Conservation (phyloP, 23 tunicate genomes). For the Oikopleura dioica region DNA sequence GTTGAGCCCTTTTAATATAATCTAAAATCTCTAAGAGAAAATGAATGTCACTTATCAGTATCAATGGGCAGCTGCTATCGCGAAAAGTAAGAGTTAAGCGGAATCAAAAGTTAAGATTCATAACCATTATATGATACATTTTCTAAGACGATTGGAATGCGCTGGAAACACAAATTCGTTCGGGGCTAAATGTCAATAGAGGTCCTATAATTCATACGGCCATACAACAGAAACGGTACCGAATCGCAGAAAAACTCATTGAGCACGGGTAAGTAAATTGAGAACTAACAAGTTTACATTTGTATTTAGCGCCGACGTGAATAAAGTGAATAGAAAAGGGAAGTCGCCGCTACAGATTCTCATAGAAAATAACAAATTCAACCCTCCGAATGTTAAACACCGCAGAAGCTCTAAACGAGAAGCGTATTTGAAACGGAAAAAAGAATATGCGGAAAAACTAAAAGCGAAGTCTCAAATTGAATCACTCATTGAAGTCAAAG, state of each 20-base stretch:
- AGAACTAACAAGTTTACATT: background rate
- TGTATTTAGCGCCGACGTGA: background rate
- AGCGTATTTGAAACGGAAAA: too few relatives aligned
- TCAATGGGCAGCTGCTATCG: too few relatives aligned
- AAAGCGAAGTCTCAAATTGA: too few relatives aligned
- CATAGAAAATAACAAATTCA: background rate
- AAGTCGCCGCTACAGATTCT: constrained; percentile 1
- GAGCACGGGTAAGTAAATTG: background rate
- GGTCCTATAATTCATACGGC: constrained; percentile 7
- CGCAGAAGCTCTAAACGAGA: background rate
- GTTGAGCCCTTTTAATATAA: background rate
- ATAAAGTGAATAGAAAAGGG: constrained; percentile 1
- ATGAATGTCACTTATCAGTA: too few relatives aligned
- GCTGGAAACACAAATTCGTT: background rate
- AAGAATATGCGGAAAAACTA: too few relatives aligned
- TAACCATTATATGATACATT: background rate
- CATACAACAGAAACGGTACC: background rate
- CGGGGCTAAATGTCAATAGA: constrained; percentile 6
- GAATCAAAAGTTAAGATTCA: background rate
- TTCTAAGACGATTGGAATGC: background rate
- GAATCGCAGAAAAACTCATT: background rate
- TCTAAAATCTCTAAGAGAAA: background rate
- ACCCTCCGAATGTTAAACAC: background rate
- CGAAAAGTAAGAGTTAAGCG: too few relatives aligned
- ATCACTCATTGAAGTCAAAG: too few relatives aligned